Conservation (phyloP, 2,113 vertebrate species). For the Dascyllus trimaculatus region DNA sequence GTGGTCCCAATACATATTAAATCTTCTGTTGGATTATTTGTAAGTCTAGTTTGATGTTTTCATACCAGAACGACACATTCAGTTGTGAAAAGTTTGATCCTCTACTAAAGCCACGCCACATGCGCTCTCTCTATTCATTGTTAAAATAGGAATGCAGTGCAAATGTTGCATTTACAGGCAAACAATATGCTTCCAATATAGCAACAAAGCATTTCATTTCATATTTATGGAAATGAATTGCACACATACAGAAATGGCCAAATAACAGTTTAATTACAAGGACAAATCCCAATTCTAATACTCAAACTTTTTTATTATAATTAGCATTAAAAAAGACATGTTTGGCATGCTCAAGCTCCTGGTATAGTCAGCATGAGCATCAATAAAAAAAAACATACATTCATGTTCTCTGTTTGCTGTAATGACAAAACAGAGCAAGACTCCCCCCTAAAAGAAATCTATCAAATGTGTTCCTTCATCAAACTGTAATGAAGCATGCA, state of each 20-base stretch:
- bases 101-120: background rate
- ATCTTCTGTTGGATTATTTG: no score
- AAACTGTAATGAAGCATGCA: background rate
- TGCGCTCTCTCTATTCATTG: background rate
- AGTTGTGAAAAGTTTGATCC: background rate
- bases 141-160: background rate
- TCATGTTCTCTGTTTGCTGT: conserved; percentile 1
- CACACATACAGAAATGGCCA: background rate
- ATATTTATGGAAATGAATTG: conserved; percentile 7
- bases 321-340: background rate
- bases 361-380: background rate
- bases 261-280: background rate
- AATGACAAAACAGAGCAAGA: background rate
- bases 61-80: background rate
- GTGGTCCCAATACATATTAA: background rate
- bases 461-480: background rate
- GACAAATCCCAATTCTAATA: background rate
- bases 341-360: conserved; percentile 15
- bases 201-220: conserved; percentile 5
- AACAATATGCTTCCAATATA: no score
- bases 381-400: background rate
- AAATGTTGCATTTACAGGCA: background rate
- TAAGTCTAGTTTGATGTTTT: background rate
- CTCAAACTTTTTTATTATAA: background rate
- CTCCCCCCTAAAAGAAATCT: background rate